Percentiles rank a stretch among this genome's conserved stretches.
Conservation (phyloP, 2,113 vertebrate species). For the Fulmarus glacialis region DNA sequence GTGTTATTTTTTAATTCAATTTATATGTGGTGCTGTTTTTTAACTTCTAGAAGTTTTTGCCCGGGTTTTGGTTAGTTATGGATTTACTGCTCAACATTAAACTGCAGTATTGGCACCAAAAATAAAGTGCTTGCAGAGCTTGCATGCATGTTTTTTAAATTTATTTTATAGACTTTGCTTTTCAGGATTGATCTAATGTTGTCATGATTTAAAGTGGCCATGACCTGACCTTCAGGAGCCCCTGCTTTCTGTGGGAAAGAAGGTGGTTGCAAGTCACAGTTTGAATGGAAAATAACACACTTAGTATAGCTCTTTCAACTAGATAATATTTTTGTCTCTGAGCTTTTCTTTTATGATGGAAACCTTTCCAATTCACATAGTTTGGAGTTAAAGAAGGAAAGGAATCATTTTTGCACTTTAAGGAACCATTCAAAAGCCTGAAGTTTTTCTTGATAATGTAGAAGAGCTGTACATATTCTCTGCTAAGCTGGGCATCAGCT, state of each 20-base stretch:
- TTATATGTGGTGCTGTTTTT: neutral
- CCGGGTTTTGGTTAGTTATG: neutral
- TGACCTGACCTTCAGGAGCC: neutral
- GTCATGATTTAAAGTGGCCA: neutral
- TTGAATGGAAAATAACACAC: neutral
- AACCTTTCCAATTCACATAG: neutral
- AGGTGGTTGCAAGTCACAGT: neutral
- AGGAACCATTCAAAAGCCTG: neutral
- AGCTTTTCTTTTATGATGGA: neutral
- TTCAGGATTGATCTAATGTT: neutral
- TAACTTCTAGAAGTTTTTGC: neutral
- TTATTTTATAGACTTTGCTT: neutral
- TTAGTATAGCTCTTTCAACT: neutral
- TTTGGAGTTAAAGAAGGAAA: neutral
- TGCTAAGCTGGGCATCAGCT: neutral
- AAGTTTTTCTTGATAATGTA: neutral
- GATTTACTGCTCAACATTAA: neutral
- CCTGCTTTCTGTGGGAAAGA: neutral
- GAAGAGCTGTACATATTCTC: neutral
- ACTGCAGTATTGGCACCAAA: neutral
- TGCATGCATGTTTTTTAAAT: neutral
- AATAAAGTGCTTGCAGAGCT: neutral
- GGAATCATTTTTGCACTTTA: neutral
- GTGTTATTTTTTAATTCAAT: neutral
- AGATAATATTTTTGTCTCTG: neutral